Conservation (phyloP, 2,888 invertebrate genomes). For the Calameuta filiformis region DNA sequence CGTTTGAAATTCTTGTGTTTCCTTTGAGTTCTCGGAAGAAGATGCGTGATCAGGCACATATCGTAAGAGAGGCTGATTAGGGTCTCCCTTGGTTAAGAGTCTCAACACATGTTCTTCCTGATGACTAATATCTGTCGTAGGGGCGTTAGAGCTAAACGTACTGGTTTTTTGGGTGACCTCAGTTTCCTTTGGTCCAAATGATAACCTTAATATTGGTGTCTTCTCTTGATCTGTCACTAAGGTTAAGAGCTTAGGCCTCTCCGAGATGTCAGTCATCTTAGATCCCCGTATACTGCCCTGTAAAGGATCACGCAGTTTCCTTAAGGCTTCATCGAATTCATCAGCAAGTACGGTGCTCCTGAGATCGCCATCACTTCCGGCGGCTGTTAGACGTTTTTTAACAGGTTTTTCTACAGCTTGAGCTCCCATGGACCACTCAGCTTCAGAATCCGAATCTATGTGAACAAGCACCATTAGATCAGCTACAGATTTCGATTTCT, state of each 20-base stretch:
- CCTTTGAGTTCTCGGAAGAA: neutral
- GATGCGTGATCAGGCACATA: slow-evolving; percentile 41
- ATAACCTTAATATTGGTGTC: slow-evolving; percentile 56
- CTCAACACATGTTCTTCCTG: slow-evolving; percentile 44
- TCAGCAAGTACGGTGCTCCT: slow-evolving; percentile 67
- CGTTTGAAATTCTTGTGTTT: neutral
- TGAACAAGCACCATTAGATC: slow-evolving; percentile 77
- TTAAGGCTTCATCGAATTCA: slow-evolving; percentile 70
- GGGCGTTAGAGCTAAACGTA: neutral
- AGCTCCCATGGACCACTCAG: slow-evolving; percentile 67
- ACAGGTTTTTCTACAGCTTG: slow-evolving; percentile 48
- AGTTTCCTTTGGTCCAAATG: slow-evolving; percentile 29
- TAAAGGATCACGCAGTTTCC: slow-evolving; percentile 64
- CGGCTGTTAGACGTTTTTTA: slow-evolving; percentile 59
- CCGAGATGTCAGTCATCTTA: slow-evolving; percentile 24
- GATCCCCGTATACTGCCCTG: slow-evolving; percentile 8
- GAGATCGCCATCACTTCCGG: slow-evolving; percentile 71
- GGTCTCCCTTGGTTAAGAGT: slow-evolving; percentile 46
- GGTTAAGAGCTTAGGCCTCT: slow-evolving; percentile 48
- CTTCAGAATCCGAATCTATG: slow-evolving; percentile 74
- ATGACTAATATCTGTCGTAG: slow-evolving; percentile 1
- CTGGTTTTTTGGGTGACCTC: neutral
- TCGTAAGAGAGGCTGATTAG: slow-evolving; percentile 43
- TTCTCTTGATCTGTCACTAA: slow-evolving; percentile 46
- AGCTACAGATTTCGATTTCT: slow-evolving; percentile 75